Base-by-base conservation (phyloP, 2,888 invertebrate species). In the Catocala fraxini region DNA sequence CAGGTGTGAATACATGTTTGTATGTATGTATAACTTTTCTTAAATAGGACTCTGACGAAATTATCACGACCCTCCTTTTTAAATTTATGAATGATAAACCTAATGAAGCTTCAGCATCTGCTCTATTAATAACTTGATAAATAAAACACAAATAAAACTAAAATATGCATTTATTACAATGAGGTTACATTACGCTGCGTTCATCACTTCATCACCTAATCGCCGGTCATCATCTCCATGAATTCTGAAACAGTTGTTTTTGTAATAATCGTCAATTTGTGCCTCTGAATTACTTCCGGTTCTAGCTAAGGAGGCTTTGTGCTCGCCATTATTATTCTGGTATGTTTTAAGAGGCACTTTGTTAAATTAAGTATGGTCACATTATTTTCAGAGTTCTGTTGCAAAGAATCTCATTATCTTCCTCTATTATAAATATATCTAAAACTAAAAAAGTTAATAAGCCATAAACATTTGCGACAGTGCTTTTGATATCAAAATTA, bases 221-320 rank as follows among this genome's bases (percentile, higher is more conserved):
- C 96, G 46, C 97, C 97, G 62, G 96, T 97, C 97, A 97, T 97
- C 96, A 97, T 96, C 83, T 95, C 96, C 97, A 97, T 97, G 90
- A 97, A 97, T 89, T 97, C 97, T 97, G 95, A 72, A 95, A 96
- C 65, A 67, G 49, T 15, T 11, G 56, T 60, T 56, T 51, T 10
- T 39, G 12, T 48, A 47, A 59, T 51, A 10, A 42, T 49, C 13
- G 41, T 48, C 12, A 42, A 7, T 43, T 34, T 42, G 9, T 58
- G 5, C 13, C 12, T 41, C 11, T 45, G n/a, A 15, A 15, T 0
- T 43, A 6, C 15, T 15, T 13, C 13, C 9, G 6, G 10, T 42
- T 47, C 5, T 5, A 25, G 41, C 12, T 12, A 34, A 46, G 7
- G 39, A 42, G 25, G 12, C 33, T 48, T 48, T 52, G 46, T 46